A percentile compares a stretch with the other conserved stretches of the same genome.
Evolutionary conservation across 1,140 invertebrate species (phyloP).

Genomic region (Zaprionus ornatus): DNA sequence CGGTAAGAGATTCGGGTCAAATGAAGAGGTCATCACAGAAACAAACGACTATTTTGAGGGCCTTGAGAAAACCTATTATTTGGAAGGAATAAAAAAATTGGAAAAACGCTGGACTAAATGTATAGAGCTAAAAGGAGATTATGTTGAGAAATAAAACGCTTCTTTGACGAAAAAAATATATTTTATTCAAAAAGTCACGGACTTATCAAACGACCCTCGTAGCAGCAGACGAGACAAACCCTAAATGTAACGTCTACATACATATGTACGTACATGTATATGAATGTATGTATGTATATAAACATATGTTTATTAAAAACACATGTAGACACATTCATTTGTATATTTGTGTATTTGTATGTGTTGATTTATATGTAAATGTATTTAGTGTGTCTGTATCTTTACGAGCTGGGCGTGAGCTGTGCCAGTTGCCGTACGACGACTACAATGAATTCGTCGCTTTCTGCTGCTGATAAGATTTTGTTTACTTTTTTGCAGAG

Average conservation of each 20-base stretch:
- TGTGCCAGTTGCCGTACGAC: slow-evolving; percentile 36
- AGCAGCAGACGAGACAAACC: slow-evolving; percentile 36
- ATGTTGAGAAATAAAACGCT: no score
- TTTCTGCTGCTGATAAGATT: slow-evolving; percentile 49
- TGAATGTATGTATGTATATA: neutral
- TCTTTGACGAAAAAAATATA: no score
- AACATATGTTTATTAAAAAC: neutral
- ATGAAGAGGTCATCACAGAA: no score
- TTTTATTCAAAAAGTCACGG: no score
- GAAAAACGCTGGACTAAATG: no score
- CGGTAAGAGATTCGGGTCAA: no score
- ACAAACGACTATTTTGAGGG: no score
- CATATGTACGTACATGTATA: neutral
- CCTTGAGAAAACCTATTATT: no score
- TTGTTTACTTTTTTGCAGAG: slow-evolving; percentile 48
- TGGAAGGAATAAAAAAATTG: no score
- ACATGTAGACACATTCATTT: neutral
- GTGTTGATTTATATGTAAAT: slow-evolving; percentile 26
- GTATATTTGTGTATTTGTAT: neutral
- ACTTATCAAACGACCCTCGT: no score
- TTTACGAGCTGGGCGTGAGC: slow-evolving; percentile 55
- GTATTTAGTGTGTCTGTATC: slow-evolving; percentile 43
- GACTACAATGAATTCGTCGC: slow-evolving; percentile 7
- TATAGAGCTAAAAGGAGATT: no score
- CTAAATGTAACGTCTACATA: slow-evolving; percentile 16